Conservation (phyloP, 2,113 vertebrate species). For the Albula goreensis region DNA sequence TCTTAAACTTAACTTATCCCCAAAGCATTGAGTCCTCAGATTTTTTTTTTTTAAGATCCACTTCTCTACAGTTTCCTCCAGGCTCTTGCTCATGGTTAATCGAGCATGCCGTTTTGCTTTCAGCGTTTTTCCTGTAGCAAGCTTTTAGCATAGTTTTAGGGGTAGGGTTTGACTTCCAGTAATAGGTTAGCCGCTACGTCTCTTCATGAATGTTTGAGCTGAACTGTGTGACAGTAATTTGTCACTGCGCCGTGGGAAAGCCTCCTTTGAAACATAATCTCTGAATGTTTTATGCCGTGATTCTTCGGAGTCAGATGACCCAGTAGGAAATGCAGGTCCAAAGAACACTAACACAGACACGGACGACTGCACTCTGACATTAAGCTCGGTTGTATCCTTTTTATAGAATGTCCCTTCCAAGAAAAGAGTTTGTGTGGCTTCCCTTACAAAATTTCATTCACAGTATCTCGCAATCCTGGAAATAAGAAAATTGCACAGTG, state of each 20-base stretch:
- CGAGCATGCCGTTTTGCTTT: constrained; percentile 12
- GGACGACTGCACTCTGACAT: not conserved
- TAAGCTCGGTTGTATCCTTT: not conserved
- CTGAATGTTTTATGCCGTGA: not conserved
- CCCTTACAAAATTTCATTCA: not conserved
- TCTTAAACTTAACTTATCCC: constrained; percentile 19
- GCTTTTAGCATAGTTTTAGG: constrained; percentile 23
- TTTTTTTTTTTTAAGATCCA: not conserved
- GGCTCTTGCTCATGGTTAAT: constrained; percentile 18
- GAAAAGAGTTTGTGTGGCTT: not conserved
- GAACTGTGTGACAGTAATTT: constrained; percentile 18
- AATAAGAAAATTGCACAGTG: constrained; percentile 5
- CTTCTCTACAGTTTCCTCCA: not conserved
- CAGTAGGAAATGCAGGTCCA: not conserved
- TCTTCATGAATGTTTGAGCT: constrained; percentile 4
- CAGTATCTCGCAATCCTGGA: not conserved
- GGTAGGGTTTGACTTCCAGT: constrained; percentile 11
- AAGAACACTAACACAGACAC: not conserved
- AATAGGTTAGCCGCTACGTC: not conserved
- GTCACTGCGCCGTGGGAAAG: not conserved
- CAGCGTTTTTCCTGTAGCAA: constrained; percentile 9
- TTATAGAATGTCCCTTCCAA: not conserved
- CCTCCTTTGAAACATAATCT: constrained; percentile 22
- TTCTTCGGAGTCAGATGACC: not conserved
- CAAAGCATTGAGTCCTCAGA: constrained; percentile 8